Percentiles rank a stretch among this genome's conserved stretches.
phyloP scores from a whole-genome alignment of 2,888 invertebrate species.

The Bimastos eiseni region DNA sequence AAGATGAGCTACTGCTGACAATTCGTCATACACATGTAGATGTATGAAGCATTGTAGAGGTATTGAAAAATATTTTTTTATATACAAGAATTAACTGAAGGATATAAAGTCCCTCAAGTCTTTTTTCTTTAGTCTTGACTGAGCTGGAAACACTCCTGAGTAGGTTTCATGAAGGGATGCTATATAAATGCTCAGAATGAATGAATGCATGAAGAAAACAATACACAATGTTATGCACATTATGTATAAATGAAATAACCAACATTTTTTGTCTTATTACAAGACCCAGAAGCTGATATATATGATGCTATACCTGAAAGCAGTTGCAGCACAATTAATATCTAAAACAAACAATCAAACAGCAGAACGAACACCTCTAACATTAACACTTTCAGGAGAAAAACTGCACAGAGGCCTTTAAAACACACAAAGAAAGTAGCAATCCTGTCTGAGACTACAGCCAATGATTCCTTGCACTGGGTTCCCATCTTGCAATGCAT shows the following conservation, averaged over 20 bases:
- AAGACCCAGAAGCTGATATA: not conserved
- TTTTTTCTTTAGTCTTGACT: no score
- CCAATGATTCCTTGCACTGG: no score
- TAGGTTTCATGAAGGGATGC: no score
- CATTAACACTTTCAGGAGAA: no score
- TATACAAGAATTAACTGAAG: no score
- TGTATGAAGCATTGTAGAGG: no score
- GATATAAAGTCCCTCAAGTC: no score
- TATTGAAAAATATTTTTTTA: no score
- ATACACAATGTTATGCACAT: not conserved
- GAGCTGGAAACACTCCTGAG: no score
- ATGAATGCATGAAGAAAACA: not conserved
- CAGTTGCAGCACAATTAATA: not conserved
- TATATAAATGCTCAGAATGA: not conserved
- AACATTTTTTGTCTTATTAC: not conserved
- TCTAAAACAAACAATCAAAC: not conserved
- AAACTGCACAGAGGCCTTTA: not conserved
- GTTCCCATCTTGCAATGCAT: no score
- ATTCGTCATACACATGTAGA: no score
- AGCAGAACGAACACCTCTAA: not conserved
- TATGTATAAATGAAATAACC: not conserved
- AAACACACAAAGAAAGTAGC: not conserved
- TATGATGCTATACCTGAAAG: not conserved
- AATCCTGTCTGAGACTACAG: no score
- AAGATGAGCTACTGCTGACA: not conserved